phyloP scores from a whole-genome alignment of 2,113 vertebrate species.

The Halichoeres trimaculatus region DNA sequence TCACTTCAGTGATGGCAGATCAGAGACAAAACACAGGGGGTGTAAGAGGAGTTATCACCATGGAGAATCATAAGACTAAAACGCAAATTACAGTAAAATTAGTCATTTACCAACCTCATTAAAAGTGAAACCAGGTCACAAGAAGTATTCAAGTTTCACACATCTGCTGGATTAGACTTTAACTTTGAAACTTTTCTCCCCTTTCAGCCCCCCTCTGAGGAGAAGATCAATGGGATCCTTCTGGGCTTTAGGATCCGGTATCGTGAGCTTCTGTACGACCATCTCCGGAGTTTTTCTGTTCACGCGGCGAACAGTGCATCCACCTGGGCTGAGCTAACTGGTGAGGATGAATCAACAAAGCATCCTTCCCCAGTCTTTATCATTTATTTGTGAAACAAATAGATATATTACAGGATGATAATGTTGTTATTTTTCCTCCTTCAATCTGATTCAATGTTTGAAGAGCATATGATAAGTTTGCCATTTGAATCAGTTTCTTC shows the following conservation, averaged over 20 bases:
- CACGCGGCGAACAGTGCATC: constrained; percentile 79
- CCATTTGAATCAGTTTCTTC: no score
- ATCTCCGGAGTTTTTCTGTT: constrained; percentile 85
- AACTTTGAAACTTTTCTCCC: background rate
- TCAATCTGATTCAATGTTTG: no score
- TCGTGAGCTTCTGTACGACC: constrained; percentile 90
- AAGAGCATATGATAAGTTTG: no score
- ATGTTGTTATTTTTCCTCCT: no score
- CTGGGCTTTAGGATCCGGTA: constrained; percentile 94
- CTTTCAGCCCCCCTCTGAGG: constrained; percentile 89
- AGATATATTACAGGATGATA: background rate
- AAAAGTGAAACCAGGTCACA: background rate
- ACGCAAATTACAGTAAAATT: constrained; percentile 8
- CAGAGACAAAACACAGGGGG: constrained; percentile 15
- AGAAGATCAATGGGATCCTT: constrained; percentile 95
- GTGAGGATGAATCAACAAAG: constrained; percentile 84
- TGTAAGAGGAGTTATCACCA: background rate
- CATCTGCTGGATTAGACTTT: background rate
- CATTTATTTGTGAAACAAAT: background rate
- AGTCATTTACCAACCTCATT: background rate
- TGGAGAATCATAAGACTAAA: background rate
- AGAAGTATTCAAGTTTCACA: background rate
- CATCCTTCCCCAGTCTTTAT: background rate
- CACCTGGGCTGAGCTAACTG: constrained; percentile 89
- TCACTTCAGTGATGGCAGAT: background rate